Base-by-base conservation (phyloP, 2,113 vertebrate genomes). In the Phoenicopterus ruber region DNA sequence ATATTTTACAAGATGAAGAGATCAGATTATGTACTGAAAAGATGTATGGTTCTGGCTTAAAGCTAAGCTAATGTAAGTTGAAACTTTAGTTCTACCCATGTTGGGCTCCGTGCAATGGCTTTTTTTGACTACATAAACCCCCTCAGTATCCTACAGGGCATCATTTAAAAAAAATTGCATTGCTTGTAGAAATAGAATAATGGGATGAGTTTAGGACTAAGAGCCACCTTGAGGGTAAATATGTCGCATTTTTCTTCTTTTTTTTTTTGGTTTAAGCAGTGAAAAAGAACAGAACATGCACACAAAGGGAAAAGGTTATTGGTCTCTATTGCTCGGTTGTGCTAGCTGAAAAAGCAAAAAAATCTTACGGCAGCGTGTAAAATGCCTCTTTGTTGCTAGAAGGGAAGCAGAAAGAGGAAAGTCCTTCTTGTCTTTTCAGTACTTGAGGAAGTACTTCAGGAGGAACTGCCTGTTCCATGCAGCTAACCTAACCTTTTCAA, bases 181-280 rank as follows among this genome's bases (percentile, higher is more conserved):
- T 82, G 59, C 88, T 73, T 40, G 28, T 61, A 81, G 89, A 89
- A 84, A 87, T 87, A 87, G 93, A 95, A 87, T 91, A 82, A 90
- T 40, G 77, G 76, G 80, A 91, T 89, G 90, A 84, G 65, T 91
- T 94, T 71, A 86, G 80, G 73, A 84, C 86, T 88, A 92, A 92
- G 57, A 96, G 76, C 80, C 78, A 86, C 76, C 95, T 87, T 58
- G 93, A 94, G 94, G 91, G 88, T 69, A 95, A 95, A 94, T 82
- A 79, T 9, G n/a, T 36, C 87, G 66, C 29, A 7, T 52, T 79
- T 94, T 47, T 85, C 15, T 44, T 38, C 7, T 14, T 54, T 42
- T 57, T 47, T 15, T 88, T 47, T n/a, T 42, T 59, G 26, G 17
- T 79, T 72, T 65, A 84, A 94, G 73, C 81, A 80, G 46, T 47